These are phyloP conservation scores for Tenthredo notha DNA, from an alignment of 2,888 invertebrate genomes.

Conservation along the genomic window DNA sequence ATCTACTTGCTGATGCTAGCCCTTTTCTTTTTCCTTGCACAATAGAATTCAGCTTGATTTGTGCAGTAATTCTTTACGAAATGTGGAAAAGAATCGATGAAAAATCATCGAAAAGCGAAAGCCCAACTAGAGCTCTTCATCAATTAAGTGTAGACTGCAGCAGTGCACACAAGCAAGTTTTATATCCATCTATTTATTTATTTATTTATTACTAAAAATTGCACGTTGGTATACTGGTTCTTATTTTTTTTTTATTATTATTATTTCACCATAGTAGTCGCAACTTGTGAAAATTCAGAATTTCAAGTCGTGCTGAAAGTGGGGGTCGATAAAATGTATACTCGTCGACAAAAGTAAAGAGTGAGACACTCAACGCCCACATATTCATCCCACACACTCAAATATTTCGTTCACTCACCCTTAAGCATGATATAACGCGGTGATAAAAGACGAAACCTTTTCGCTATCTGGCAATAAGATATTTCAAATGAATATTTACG, in stretches of 20 bases:
- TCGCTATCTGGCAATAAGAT: not conserved
- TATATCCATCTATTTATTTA: not conserved
- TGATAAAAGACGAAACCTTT: not conserved
- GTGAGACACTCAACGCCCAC: not conserved
- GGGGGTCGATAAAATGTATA: slow-evolving; percentile 24
- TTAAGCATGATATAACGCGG: not conserved
- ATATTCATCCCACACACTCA: not conserved
- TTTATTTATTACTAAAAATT: not conserved
- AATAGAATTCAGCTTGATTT: slow-evolving; percentile 94
- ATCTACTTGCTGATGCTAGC: slow-evolving; percentile 84
- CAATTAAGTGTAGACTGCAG: slow-evolving; percentile 86
- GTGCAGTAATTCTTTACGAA: slow-evolving; percentile 92
- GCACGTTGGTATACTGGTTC: not conserved
- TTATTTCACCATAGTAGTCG: not conserved
- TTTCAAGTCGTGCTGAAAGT: not conserved
- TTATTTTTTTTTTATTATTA: not conserved
- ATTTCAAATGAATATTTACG: not conserved
- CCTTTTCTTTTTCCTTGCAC: slow-evolving; percentile 95
- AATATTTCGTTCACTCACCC: not conserved
- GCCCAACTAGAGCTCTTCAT: slow-evolving; percentile 68
- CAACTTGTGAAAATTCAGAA: not conserved
- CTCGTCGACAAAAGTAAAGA: slow-evolving; percentile 14
- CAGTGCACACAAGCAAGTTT: slow-evolving; percentile 84
- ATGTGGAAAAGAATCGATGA: slow-evolving; percentile 93
- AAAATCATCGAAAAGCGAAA: slow-evolving; percentile 79